Evolutionary conservation across 2,113 vertebrate genomes (phyloP).

Genomic region (Plotosus lineatus): DNA sequence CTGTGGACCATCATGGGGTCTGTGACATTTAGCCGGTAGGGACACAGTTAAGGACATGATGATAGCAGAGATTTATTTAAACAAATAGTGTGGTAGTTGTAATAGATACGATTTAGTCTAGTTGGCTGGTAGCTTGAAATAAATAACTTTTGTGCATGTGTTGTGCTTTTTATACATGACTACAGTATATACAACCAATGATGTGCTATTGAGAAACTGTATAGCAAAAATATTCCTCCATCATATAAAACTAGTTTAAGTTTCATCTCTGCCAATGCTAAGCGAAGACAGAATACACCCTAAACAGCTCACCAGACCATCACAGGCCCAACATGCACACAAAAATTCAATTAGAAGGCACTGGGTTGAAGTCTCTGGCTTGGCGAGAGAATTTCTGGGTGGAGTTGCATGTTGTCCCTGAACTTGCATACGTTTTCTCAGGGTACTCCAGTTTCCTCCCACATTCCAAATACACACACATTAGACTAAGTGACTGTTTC

Average conservation of each 20-base stretch:
- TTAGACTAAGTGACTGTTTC: too few species aligned
- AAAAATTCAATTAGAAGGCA: too few species aligned
- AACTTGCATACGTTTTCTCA: too few species aligned
- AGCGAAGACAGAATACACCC: too few species aligned
- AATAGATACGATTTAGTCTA: background rate
- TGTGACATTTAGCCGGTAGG: background rate
- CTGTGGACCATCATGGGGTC: background rate
- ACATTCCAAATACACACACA: too few species aligned
- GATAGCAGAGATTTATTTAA: background rate
- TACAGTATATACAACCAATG: background rate
- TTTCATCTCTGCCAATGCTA: background rate
- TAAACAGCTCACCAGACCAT: too few species aligned
- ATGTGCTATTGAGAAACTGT: background rate
- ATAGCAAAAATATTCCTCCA: background rate
- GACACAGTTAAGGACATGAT: background rate
- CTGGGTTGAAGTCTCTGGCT: too few species aligned
- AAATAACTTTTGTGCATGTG: background rate
- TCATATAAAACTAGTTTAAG: background rate
- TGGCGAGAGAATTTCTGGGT: too few species aligned
- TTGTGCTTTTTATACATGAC: conserved; percentile 7
- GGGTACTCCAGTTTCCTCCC: too few species aligned
- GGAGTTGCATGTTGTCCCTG: too few species aligned
- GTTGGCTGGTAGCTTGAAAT: background rate
- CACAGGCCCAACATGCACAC: too few species aligned
- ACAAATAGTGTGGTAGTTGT: background rate